Percentiles rank a stretch among this genome's conserved stretches.
These are phyloP conservation scores for Anas platyrhynchos DNA, from an alignment of 2,113 vertebrate species.

Conservation along the genomic window DNA sequence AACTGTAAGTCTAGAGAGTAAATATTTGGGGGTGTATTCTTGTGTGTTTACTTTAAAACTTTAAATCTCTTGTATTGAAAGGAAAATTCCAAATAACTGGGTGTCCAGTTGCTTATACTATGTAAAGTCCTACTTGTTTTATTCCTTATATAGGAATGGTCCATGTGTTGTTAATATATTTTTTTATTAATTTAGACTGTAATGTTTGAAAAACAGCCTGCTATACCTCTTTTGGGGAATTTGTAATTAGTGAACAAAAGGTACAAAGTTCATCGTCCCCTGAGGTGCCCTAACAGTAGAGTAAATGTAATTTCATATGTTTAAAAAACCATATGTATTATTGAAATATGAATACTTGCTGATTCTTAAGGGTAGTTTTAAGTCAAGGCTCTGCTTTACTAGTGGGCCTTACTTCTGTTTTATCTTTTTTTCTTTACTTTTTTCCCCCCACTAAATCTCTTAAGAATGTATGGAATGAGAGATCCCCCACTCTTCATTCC, in stretches of 20 bases:
- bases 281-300: not conserved
- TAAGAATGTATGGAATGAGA: slow-evolving; percentile 84
- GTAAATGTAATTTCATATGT: not conserved
- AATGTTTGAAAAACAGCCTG: not conserved
- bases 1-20: not conserved
- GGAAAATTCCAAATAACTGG: not conserved
- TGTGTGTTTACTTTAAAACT: not conserved
- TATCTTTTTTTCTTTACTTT: not conserved
- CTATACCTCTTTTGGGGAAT: not conserved
- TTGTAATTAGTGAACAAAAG: not conserved
- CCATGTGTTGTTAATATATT: not conserved
- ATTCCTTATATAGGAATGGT: not conserved
- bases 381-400: not conserved
- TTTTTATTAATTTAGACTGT: not conserved
- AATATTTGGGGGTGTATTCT: not conserved
- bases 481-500: slow-evolving; percentile 93
- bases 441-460: not conserved
- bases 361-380: not conserved
- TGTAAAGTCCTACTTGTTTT: not conserved
- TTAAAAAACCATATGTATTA: not conserved
- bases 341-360: not conserved
- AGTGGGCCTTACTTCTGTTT: not conserved
- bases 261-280: not conserved
- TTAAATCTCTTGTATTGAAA: not conserved
- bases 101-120: not conserved